Base-by-base conservation (phyloP, 92 coral and sea anemone species). In the Epizoanthus rinbou region DNA sequence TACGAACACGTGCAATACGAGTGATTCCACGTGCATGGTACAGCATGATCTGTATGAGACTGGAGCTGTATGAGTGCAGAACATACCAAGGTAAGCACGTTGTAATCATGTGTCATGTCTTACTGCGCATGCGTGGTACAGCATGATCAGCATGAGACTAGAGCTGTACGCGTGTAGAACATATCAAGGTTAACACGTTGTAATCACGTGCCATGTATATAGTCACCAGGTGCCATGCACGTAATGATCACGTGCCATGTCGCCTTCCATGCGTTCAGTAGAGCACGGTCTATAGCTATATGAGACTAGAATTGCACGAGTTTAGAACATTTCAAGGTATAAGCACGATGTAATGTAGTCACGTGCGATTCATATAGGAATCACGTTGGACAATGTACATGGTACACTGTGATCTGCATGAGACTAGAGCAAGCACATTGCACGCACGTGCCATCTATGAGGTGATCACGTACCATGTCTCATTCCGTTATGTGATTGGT, bases 271-370 rank as follows among this genome's bases (percentile, higher is more conserved):
- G 88, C 6, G 59, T 87, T 4, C 91, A 92, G 98, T 47, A 41
- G 23, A 93, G 94, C 23, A 81, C 64, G 24, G n/a, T n/a, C n/a
- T n/a, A n/a, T n/a, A 87, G 90, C 19, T 96, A 96, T 54, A 84
- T 96, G 93, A 89, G 99, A 4, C 91, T 92, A 15, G 99, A 96
- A 87, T 63, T 94, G 45, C 94, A 90, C 57, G 97, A 96, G 56
- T 96, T 98, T 64, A 89, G 88, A 28, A 95, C 98, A 2, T 85
- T 93, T 33, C 71, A 80, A 91, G 99, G 99, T 95, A n/a, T n/a
- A 90, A 54, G 59, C 56, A 47, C 10, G 28, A 2, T 28, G 31
- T 2, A 28, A 28, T 28, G 31, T 28, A n/a, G n/a, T n/a, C n/a
- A n/a, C n/a, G n/a, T n/a, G n/a, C n/a, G n/a, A n/a, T n/a, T n/a